These are phyloP conservation scores for Hydrophis major DNA, from an alignment of 2,797 vertebrate species.

Conservation along the genomic window DNA sequence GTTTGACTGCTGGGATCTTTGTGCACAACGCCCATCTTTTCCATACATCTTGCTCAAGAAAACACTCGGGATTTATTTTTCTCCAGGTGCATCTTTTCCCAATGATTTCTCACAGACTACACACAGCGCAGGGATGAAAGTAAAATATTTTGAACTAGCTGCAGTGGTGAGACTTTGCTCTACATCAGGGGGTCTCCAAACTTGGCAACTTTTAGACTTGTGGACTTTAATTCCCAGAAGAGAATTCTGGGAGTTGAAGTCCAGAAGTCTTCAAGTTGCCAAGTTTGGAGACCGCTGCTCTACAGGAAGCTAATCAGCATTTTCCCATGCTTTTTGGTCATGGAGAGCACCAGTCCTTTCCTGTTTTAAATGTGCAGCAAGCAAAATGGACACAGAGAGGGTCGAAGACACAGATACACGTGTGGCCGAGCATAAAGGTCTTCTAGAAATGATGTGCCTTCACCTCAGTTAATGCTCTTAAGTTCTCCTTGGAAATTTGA, in stretches of 20 bases:
- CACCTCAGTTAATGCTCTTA: not conserved
- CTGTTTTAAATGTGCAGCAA: not conserved
- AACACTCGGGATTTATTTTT: not conserved
- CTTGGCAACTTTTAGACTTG: too few relatives aligned
- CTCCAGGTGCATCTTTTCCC: not conserved
- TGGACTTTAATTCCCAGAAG: too few relatives aligned
- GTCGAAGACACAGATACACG: not conserved
- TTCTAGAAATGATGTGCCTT: not conserved
- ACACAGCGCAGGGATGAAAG: not conserved
- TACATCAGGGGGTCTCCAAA: not conserved
- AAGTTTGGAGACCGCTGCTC: too few relatives aligned
- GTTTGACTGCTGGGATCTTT: not conserved
- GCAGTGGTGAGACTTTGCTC: not conserved
- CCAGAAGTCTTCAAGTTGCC: too few relatives aligned
- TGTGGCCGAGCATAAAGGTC: not conserved
- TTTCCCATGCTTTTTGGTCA: not conserved
- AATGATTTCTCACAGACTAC: not conserved
- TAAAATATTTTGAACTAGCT: not conserved
- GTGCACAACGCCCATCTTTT: not conserved
- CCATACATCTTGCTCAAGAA: not conserved
- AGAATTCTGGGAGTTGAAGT: too few relatives aligned
- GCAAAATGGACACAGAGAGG: not conserved
- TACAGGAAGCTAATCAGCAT: not conserved
- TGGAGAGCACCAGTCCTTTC: not conserved
- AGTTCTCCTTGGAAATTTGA: not conserved